These are phyloP conservation scores for Torymus tubicola DNA, from an alignment of 2,888 invertebrate species.

Conservation along the genomic window DNA sequence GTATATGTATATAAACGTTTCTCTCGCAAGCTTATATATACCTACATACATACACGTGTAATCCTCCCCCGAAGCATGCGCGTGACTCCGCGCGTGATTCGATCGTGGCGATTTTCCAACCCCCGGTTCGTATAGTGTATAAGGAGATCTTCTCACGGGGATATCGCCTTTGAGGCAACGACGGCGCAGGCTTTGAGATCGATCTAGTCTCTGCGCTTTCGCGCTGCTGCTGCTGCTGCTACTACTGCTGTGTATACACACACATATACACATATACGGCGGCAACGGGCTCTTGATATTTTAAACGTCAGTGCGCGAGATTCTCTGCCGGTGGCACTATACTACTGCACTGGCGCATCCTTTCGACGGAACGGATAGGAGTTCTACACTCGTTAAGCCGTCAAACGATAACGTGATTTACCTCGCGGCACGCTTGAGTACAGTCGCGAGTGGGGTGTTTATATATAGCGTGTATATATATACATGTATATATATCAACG, in stretches of 20 bases:
- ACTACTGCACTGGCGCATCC: neutral
- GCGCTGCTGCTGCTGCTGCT: too few relatives aligned
- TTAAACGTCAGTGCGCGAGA: too few relatives aligned
- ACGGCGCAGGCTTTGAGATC: neutral
- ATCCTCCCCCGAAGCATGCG: neutral
- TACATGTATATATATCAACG: too few relatives aligned
- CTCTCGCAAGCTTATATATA: neutral
- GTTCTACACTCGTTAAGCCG: constrained; percentile 12
- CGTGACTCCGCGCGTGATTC: constrained; percentile 13
- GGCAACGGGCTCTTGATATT: neutral
- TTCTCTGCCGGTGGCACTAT: neutral
- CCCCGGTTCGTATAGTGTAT: neutral
- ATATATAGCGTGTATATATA: too few relatives aligned
- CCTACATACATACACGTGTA: constrained; percentile 1
- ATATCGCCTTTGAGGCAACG: constrained; percentile 5
- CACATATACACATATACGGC: neutral
- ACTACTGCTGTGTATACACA: too few relatives aligned
- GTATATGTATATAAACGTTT: neutral
- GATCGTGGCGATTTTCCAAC: constrained; percentile 3
- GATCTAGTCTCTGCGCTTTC: neutral
- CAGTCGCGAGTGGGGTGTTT: too few relatives aligned
- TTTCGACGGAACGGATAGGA: neutral
- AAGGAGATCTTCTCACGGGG: constrained; percentile 37
- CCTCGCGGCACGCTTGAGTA: neutral
- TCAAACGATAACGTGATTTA: constrained; percentile 37